A percentile compares a stretch with the other conserved stretches of the same genome.
Evolutionary conservation across 2,113 vertebrate genomes (phyloP).

Genomic region (Epinephelus fuscoguttatus): DNA sequence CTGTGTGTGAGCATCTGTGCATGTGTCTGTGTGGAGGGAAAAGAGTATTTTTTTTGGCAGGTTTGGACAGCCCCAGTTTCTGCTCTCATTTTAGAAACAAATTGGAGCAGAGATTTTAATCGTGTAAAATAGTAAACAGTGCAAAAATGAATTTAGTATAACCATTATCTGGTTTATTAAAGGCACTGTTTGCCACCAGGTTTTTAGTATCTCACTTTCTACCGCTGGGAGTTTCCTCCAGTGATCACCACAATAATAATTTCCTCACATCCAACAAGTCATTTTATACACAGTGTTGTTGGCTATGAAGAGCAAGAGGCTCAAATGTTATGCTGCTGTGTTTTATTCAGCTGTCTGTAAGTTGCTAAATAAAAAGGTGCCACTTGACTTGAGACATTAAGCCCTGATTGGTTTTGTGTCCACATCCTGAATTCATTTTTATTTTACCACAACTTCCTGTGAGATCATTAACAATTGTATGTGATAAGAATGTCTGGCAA

Average conservation of each 20-base stretch:
- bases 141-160: conserved; percentile 1
- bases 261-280: conserved; percentile 17
- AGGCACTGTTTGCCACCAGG: not conserved
- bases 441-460: not conserved
- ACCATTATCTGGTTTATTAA: conserved; percentile 38
- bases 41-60: not conserved
- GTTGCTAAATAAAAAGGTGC: not conserved
- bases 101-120: conserved; percentile 32
- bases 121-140: not conserved
- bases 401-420: not conserved
- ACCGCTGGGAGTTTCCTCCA: not conserved
- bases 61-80: conserved; percentile 12
- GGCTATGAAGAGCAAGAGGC: not conserved
- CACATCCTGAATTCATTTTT: not conserved
- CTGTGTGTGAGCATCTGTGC: conserved; percentile 9
- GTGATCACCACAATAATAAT: conserved; percentile 19
- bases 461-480: not conserved
- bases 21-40: not conserved
- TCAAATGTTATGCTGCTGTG: not conserved
- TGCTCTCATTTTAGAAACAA: conserved; percentile 40
- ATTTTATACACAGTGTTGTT: not conserved
- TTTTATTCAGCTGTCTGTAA: not conserved
- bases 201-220: conserved; percentile 12
- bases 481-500: not conserved
- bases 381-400: conserved; percentile 3